These are phyloP conservation scores for Andrena chrysosceles DNA, from an alignment of 2,888 invertebrate species.

Conservation along the genomic window DNA sequence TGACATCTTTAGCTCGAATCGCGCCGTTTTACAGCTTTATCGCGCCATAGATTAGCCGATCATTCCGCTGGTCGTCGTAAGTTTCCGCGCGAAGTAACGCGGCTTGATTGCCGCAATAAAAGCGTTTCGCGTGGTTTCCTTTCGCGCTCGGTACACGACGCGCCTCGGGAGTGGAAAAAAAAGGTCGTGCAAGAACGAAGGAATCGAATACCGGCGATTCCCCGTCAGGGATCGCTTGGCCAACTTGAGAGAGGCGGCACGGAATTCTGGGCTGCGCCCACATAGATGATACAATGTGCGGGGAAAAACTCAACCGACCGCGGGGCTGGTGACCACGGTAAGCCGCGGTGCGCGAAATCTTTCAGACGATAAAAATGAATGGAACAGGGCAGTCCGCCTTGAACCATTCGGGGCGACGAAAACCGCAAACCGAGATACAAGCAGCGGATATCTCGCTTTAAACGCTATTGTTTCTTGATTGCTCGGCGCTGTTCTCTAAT, in stretches of 20 bases:
- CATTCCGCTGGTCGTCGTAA: slow-evolving; percentile 39
- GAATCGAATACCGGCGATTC: slow-evolving; percentile 60
- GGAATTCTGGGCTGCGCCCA: slow-evolving; percentile 60
- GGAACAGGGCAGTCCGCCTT: slow-evolving; percentile 45
- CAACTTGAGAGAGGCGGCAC: slow-evolving; percentile 22
- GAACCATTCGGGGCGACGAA: background rate
- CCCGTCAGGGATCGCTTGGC: slow-evolving; percentile 57
- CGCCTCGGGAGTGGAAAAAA: slow-evolving; percentile 29
- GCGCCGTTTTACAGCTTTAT: slow-evolving; percentile 36
- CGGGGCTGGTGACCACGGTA: slow-evolving; percentile 22
- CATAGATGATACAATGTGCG: slow-evolving; percentile 53
- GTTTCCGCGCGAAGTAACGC: slow-evolving; percentile 63
- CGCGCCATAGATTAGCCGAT: slow-evolving; percentile 26
- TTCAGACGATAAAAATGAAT: slow-evolving; percentile 53
- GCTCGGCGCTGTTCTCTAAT: background rate
- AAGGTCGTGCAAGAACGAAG: slow-evolving; percentile 40
- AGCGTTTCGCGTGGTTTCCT: slow-evolving; percentile 68
- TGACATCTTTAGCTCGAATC: background rate
- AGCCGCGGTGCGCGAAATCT: slow-evolving; percentile 46
- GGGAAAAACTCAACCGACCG: slow-evolving; percentile 52
- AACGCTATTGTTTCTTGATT: background rate
- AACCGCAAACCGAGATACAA: slow-evolving; percentile 54
- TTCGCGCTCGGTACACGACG: slow-evolving; percentile 35
- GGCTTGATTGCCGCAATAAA: slow-evolving; percentile 70
- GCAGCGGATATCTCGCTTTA: slow-evolving; percentile 3